Base-by-base conservation (phyloP, 2,888 invertebrate genomes). In the Nomada lathburiana region DNA sequence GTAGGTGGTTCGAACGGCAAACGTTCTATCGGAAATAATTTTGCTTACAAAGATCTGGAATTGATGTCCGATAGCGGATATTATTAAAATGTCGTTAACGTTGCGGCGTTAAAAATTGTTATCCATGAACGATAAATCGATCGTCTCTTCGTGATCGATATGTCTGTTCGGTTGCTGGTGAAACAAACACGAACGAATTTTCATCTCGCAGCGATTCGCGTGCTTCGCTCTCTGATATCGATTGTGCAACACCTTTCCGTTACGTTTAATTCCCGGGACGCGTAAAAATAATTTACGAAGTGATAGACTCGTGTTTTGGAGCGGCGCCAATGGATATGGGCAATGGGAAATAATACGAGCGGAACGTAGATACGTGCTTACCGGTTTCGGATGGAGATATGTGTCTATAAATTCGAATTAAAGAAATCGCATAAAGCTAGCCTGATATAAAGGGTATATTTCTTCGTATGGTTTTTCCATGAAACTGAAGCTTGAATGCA, bases 261-360 rank as follows among this genome's bases (percentile, higher is more conserved):
- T 84, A 81, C 81, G 74, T 80, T 88, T 87, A 85, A 86, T 83
- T 86, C 87, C 70, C 73, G 57, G 81, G 80, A 74, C 83, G 86
- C 71, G 84, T 84, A 76, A 83, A 86, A 86, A 88, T 91, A 89
- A 89, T 91, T 90, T 91, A 92, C 88, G 89, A 89, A 88, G 87
- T 88, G 92, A 92, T 92, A 90, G 92, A 92, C 92, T 87, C 88
- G 83, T 79, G 83, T 87, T 89, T 89, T 92, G 92, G 91, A 89
- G 70, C 68, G 2, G 59, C 55, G 90, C 91, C 92, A 92, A 86
- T 79, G 81, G 57, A 53, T 60, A 73, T 44, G 64, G 36, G 2
- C 55, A 13, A 44, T 52, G 64, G 36, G 2, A 59, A 18, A 44
- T 55, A 52, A 55, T 13, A 18, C 68, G 74, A 63, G 50, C 11